Evolutionary conservation across 2,888 invertebrate species (phyloP).

Genomic region (Tipula vernalis): DNA sequence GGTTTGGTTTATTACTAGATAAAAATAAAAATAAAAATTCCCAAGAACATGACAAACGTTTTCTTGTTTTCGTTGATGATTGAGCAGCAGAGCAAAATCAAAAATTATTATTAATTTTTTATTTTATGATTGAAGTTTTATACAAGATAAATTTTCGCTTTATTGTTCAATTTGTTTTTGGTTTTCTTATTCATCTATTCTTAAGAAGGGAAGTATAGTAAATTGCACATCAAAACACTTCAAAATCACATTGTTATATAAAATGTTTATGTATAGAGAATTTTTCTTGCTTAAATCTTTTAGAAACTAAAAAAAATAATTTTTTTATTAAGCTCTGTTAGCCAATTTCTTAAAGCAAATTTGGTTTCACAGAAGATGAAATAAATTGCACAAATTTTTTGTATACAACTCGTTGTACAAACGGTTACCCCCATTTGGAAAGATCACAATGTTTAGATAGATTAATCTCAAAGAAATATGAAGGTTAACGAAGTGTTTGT

Average conservation of each 20-base stretch:
- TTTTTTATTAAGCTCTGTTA: no score
- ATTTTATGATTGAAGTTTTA: background rate
- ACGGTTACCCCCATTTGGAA: no score
- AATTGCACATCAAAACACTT: background rate
- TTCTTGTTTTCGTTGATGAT: background rate
- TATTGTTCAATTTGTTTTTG: background rate
- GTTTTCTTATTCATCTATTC: background rate
- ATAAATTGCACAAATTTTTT: no score
- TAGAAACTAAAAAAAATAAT: no score
- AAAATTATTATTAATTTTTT: background rate
- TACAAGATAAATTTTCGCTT: background rate
- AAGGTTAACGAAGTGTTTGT: no score
- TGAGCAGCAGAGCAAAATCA: background rate
- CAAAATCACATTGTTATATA: background rate
- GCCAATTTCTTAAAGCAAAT: no score
- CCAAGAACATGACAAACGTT: background rate
- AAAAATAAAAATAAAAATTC: background rate
- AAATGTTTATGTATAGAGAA: no score
- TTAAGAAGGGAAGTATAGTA: background rate
- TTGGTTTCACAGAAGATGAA: no score
- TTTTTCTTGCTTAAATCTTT: background rate
- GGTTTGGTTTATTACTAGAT: background rate
- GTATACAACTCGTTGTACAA: no score
- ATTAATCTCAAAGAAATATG: no score
- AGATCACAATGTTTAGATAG: no score